Evolutionary conservation across 2,888 invertebrate genomes (phyloP).

Genomic region (Rapana venosa): DNA sequence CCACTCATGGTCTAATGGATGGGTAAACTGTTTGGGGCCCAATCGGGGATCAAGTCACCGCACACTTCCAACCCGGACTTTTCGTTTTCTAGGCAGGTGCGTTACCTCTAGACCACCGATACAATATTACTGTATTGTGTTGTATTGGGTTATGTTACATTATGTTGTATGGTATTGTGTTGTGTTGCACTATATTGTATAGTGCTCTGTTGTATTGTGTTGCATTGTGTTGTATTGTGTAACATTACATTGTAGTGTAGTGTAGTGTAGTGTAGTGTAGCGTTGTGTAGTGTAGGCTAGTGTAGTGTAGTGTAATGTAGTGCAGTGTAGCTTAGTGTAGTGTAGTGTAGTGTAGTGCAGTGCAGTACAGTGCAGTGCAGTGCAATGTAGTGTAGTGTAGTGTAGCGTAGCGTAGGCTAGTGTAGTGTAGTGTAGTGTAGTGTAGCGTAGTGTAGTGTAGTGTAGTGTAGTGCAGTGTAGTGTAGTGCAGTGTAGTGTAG

Average conservation of each 20-base stretch:
- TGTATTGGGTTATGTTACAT: conserved; percentile 53
- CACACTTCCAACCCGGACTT: no score
- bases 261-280: not conserved
- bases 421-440: not conserved
- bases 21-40: no score
- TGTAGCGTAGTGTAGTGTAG: not conserved
- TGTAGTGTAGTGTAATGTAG: not conserved
- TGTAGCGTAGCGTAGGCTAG: not conserved
- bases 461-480: conserved; percentile 19
- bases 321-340: not conserved
- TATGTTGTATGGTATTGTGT: conserved; percentile 51
- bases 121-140: conserved; percentile 48
- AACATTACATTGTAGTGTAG: not conserved
- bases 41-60: no score
- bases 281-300: not conserved
- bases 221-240: conserved; percentile 35
- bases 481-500: not conserved
- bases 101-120: no score
- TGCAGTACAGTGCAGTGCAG: not conserved
- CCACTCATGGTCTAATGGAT: no score
- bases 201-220: conserved; percentile 52
- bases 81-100: no score
- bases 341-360: not conserved
- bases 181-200: conserved; percentile 52
- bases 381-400: not conserved